Conservation (phyloP, 53 echinoderm and acorn worm species). For the Arbacia lixula region DNA sequence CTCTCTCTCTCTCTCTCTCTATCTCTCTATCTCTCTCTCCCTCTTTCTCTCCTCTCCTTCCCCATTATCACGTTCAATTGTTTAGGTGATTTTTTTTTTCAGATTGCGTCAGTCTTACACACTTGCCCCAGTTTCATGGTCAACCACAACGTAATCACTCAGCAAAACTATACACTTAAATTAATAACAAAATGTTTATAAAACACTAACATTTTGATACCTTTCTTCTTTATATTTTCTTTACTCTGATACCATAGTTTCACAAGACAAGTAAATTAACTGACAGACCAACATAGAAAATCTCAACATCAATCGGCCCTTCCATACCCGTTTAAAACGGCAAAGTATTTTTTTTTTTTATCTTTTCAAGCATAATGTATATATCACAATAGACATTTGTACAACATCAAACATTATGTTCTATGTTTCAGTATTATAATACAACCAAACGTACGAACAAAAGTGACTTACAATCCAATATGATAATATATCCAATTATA, state of each 20-base stretch:
- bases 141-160: no score
- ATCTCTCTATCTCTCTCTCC: background rate
- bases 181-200: no score
- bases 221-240: conserved; percentile 1
- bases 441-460: conserved; percentile 34
- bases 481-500: conserved; percentile 25
- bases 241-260: conserved; percentile 39
- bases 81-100: no score
- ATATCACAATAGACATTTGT: conserved; percentile 52
- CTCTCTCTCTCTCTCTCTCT: background rate
- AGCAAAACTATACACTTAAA: no score
- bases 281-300: conserved; percentile 21
- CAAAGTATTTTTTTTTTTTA: conserved; percentile 5
- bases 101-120: no score
- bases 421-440: conserved; percentile 36
- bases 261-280: conserved; percentile 17
- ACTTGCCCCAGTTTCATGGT: no score
- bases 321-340: conserved; percentile 50
- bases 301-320: conserved; percentile 17
- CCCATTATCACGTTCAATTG: background rate
- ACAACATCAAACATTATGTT: conserved; percentile 48
- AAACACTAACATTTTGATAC: no score
- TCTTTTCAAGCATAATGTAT: conserved; percentile 34
- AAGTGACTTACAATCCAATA: conserved; percentile 22
- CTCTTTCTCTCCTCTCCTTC: no score